phyloP scores from a whole-genome alignment of 2,113 vertebrate genomes.

The Stegastes partitus region DNA sequence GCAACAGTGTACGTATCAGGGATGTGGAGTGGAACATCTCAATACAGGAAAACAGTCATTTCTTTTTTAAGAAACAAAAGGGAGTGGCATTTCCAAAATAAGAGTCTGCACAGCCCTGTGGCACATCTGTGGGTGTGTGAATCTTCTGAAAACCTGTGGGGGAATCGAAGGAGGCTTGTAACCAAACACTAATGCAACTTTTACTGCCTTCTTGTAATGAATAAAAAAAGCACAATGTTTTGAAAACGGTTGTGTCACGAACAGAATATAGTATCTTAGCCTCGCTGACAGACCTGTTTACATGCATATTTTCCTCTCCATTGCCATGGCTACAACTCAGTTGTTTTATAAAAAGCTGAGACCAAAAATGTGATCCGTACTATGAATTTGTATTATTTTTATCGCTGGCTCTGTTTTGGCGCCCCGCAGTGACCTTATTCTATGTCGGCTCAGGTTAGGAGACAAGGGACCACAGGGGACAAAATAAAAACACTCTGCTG shows the following conservation, averaged over 20 bases:
- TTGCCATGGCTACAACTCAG: neutral
- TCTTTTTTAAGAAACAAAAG: no score
- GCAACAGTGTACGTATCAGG: no score
- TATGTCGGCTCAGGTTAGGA: slow-evolving; percentile 54
- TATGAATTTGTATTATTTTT: slow-evolving; percentile 6
- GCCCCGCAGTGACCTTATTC: slow-evolving; percentile 51
- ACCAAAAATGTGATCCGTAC: neutral
- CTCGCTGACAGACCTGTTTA: neutral
- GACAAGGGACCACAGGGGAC: slow-evolving; percentile 51
- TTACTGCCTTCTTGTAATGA: neutral
- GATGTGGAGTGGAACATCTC: no score
- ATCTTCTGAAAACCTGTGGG: neutral
- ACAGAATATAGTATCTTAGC: neutral
- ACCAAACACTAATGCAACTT: neutral
- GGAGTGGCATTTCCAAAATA: no score
- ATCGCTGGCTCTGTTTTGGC: slow-evolving; percentile 42
- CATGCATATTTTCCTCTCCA: slow-evolving; percentile 1
- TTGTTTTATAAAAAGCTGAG: neutral
- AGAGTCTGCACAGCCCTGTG: no score
- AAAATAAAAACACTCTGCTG: slow-evolving; percentile 58
- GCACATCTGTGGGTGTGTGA: no score
- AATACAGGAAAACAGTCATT: no score
- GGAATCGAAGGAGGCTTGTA: neutral
- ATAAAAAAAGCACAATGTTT: neutral
- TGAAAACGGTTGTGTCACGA: neutral